phyloP scores from a whole-genome alignment of 2,888 invertebrate species.

The Eupeodes latifasciatus region DNA sequence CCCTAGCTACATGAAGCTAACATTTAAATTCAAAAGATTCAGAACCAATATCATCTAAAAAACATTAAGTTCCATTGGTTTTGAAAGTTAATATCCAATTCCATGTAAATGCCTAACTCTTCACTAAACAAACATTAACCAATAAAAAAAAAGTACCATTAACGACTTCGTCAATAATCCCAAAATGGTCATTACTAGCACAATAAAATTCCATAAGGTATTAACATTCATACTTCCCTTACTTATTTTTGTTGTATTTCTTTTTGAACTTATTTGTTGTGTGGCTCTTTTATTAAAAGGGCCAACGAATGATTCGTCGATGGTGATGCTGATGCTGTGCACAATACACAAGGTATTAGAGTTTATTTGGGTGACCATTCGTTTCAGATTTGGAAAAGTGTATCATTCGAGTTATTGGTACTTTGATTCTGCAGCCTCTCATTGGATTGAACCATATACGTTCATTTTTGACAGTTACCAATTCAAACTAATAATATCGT shows the following conservation, averaged over 20 bases:
- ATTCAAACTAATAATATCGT: too few relatives aligned
- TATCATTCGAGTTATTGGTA: too few relatives aligned
- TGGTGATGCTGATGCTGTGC: constrained; percentile 30
- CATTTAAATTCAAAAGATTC: background rate
- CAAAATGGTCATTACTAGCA: constrained; percentile 55
- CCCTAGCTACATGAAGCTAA: too few relatives aligned
- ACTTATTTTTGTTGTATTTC: constrained; percentile 18
- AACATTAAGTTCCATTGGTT: background rate
- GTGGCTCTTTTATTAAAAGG: constrained; percentile 62
- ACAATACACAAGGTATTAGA: constrained; percentile 46
- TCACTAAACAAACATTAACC: constrained; percentile 4
- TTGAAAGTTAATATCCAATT: constrained; percentile 26
- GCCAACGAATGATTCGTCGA: constrained; percentile 21
- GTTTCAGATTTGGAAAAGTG: too few relatives aligned
- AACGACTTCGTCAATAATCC: constrained; percentile 34
- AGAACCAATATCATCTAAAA: background rate
- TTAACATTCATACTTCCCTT: constrained; percentile 46
- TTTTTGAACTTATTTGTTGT: constrained; percentile 19
- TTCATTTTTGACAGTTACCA: too few relatives aligned
- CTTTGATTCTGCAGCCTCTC: too few relatives aligned
- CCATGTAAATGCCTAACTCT: background rate
- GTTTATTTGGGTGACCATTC: constrained; percentile 1
- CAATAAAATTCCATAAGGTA: constrained; percentile 61
- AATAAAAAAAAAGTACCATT: constrained; percentile 30
- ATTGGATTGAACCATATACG: too few relatives aligned